Evolutionary conservation across 2,113 vertebrate species (phyloP), one percentile per base, ranked within the genome.

Genomic region (Loxodonta africana): DNA sequence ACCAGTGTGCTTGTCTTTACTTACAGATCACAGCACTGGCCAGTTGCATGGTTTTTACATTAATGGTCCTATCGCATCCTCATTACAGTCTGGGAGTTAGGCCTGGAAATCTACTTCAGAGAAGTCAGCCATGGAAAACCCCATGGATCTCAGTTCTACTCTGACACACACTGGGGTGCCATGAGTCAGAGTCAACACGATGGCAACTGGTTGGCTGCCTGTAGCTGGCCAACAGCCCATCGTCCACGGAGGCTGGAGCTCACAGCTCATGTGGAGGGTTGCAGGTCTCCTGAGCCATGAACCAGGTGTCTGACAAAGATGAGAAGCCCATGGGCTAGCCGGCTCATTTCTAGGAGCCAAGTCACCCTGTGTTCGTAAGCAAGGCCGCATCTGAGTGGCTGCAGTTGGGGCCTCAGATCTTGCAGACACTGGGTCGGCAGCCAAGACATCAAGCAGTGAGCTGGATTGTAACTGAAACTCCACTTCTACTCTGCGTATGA

Each of bases 1-100:
- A 20, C 26, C 28, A 8, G 1, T 0, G 0, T 2, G 51, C 8
- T 3, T 0, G 0, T 0, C 0, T 4, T 8, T 30, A 28, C 37
- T 33, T 1, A 9, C 37, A 33, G 12, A 57, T 44, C 28, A 7
- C 30, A 6, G 14, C 74, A 1, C 21, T 2, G 1, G 69, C 88
- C 67, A 12, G 2, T 23, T 28, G 60, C 28, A 44, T 82, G 73
- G 21, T 6, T 18, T 37, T 4, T 28, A 2, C 6, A 0, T 2
- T 26, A 1, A 5, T 4, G 48, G 8, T 51, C 60, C 17, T 9
- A 0, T 65, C 33, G 20, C 21, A 37, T 30, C 53, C 30, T 14
- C 33, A 4, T 8, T 11, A 0, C 41, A 1, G 10, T 2, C 71
- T 88, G 73, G 63, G 77, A 67, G 7, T 1, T 20, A 37, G 14